These are phyloP conservation scores for Lophius piscatorius DNA, from an alignment of 2,113 vertebrate genomes.

Conservation along the genomic window DNA sequence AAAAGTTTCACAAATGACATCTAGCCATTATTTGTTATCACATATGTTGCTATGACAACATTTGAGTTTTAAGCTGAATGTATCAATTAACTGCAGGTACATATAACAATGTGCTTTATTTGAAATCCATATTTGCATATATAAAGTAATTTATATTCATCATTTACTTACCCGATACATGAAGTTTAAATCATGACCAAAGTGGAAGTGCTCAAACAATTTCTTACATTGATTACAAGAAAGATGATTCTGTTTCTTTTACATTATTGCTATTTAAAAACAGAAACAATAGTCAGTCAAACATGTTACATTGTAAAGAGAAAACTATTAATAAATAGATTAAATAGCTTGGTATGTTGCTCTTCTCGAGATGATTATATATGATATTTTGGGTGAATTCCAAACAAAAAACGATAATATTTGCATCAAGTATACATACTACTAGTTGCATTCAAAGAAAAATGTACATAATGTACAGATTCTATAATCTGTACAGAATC, in stretches of 20 bases:
- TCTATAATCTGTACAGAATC: slow-evolving; percentile 30
- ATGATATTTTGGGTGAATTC: slow-evolving; percentile 19
- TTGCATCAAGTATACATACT: slow-evolving; percentile 7
- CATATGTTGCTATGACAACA: slow-evolving; percentile 40
- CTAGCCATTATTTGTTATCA: slow-evolving; percentile 67
- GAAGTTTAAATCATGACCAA: slow-evolving; percentile 29
- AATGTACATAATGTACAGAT: too few relatives aligned
- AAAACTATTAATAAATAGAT: slow-evolving; percentile 39
- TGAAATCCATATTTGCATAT: slow-evolving; percentile 29
- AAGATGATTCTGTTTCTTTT: slow-evolving; percentile 43
- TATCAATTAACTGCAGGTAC: slow-evolving; percentile 38
- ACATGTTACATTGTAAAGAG: slow-evolving; percentile 37
- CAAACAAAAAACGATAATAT: not conserved
- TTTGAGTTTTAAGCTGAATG: too few relatives aligned
- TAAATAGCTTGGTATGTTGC: not conserved
- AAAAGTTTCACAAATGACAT: too few relatives aligned
- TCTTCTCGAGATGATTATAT: slow-evolving; percentile 17
- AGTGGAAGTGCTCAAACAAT: slow-evolving; percentile 37
- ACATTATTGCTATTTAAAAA: slow-evolving; percentile 58
- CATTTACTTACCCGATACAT: slow-evolving; percentile 17
- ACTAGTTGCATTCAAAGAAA: not conserved
- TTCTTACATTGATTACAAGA: slow-evolving; percentile 20
- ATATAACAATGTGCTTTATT: slow-evolving; percentile 29
- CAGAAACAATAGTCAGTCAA: slow-evolving; percentile 33
- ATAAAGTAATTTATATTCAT: slow-evolving; percentile 4